Evolutionary conservation across 2,797 vertebrate genomes (phyloP).

Genomic region (Crax fasciolata): DNA sequence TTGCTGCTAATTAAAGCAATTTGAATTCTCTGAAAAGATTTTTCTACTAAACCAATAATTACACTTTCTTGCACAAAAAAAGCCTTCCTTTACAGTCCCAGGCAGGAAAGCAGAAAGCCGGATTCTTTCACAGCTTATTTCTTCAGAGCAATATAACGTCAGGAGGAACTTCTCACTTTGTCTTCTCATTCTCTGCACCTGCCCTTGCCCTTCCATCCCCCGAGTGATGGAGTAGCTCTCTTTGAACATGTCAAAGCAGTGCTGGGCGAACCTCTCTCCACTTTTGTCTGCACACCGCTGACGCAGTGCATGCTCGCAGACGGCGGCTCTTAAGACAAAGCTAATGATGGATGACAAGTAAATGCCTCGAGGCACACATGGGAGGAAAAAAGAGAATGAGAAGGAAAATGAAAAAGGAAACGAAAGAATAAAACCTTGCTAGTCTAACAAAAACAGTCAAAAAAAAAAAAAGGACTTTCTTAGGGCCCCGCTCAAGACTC

Average conservation of each 20-base stretch:
- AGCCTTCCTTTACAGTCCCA: constrained; percentile 2
- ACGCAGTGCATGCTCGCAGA: constrained; percentile 55
- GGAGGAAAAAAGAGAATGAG: background rate
- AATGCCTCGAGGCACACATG: constrained; percentile 58
- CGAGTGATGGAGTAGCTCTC: constrained; percentile 55
- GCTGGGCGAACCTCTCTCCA: constrained; percentile 43
- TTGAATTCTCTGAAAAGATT: constrained; percentile 65
- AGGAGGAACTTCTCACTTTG: constrained; percentile 46
- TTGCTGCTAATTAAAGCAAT: constrained; percentile 70
- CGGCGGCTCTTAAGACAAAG: constrained; percentile 61
- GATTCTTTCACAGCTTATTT: constrained; percentile 40
- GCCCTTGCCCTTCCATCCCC: constrained; percentile 33
- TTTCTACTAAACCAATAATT: constrained; percentile 66
- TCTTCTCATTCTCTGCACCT: background rate
- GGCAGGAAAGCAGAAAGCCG: constrained; percentile 28
- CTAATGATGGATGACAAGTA: constrained; percentile 75
- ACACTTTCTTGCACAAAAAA: constrained; percentile 28
- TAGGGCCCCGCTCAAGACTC: background rate
- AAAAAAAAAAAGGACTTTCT: background rate
- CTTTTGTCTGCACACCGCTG: constrained; percentile 59
- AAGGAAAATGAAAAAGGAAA: constrained; percentile 58
- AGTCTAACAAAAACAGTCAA: constrained; percentile 12
- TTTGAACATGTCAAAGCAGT: constrained; percentile 63
- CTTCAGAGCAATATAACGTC: constrained; percentile 6
- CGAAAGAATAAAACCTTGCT: constrained; percentile 19